Evolutionary conservation across 2,113 vertebrate species (phyloP).

Genomic region (Serilophus lunatus): DNA sequence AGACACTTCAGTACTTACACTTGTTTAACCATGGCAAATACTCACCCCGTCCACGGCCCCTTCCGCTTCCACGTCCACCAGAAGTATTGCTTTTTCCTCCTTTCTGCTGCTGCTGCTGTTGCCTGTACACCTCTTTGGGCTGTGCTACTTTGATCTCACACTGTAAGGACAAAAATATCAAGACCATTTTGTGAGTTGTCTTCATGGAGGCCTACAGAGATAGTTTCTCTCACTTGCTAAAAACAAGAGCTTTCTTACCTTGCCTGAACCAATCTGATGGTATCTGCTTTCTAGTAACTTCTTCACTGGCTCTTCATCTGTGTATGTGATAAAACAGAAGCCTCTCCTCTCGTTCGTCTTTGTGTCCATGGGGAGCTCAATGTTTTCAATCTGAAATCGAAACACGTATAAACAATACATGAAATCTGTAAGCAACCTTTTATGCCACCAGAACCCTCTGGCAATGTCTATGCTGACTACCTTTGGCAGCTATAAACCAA

Average conservation of each 20-base stretch:
- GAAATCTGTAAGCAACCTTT: neutral
- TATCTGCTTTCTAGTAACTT: conserved; percentile 89
- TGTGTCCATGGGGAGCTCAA: conserved; percentile 88
- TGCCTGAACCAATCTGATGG: conserved; percentile 88
- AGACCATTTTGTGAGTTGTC: neutral
- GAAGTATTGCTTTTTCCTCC: conserved; percentile 76
- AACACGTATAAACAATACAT: rapidly evolving
- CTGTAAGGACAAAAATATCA: conserved; percentile 47
- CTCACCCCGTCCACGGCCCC: conserved; percentile 85
- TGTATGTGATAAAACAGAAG: conserved; percentile 88
- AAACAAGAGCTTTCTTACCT: conserved; percentile 63
- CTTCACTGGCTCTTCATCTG: conserved; percentile 87
- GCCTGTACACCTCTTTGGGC: conserved; percentile 89
- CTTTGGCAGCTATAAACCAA: neutral
- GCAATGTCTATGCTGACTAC: rapidly evolving
- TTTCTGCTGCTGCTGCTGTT: conserved; percentile 83
- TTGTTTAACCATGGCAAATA: neutral
- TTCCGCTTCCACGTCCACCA: conserved; percentile 76
- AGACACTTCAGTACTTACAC: neutral
- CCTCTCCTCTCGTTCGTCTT: conserved; percentile 89
- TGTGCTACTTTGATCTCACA: conserved; percentile 92
- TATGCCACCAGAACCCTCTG: neutral
- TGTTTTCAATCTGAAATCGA: conserved; percentile 83
- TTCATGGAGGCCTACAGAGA: neutral
- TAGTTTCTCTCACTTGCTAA: neutral